Conservation (phyloP, 2,113 vertebrate genomes). For the Sinocyclocheilus anophthalmus region DNA sequence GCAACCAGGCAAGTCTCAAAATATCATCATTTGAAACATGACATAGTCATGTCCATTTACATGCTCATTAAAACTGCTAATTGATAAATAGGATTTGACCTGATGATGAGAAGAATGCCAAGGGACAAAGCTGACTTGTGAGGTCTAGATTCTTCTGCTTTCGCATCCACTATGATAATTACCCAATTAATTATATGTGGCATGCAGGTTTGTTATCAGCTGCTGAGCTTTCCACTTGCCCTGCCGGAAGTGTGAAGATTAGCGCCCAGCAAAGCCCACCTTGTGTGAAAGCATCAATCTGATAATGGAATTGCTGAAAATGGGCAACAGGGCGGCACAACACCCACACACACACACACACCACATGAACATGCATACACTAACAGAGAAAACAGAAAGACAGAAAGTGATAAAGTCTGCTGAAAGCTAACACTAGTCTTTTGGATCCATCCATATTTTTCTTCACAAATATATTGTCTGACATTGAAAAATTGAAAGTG, state of each 20-base stretch:
- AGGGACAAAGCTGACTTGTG: constrained; percentile 15
- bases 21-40: not conserved
- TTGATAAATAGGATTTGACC: constrained; percentile 28
- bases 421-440: not conserved
- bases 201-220: constrained; percentile 39
- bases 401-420: not conserved
- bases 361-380: not conserved
- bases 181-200: constrained; percentile 31
- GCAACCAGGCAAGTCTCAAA: not conserved
- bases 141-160: constrained; percentile 17
- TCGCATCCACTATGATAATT: constrained; percentile 16
- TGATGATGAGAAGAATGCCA: constrained; percentile 24
- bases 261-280: constrained; percentile 23
- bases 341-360: not conserved
- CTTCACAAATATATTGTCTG: constrained; percentile 18
- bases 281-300: constrained; percentile 33
- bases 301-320: constrained; percentile 21
- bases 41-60: not conserved
- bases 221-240: not conserved
- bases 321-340: constrained; percentile 9
- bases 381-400: not conserved
- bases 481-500: not conserved
- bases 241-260: constrained; percentile 7
- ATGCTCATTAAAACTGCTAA: constrained; percentile 30
- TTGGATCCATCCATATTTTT: not conserved